A percentile compares a stretch with the other conserved stretches of the same genome.
phyloP scores from a whole-genome alignment of 1,140 invertebrate genomes.

The Magallana gigas region DNA sequence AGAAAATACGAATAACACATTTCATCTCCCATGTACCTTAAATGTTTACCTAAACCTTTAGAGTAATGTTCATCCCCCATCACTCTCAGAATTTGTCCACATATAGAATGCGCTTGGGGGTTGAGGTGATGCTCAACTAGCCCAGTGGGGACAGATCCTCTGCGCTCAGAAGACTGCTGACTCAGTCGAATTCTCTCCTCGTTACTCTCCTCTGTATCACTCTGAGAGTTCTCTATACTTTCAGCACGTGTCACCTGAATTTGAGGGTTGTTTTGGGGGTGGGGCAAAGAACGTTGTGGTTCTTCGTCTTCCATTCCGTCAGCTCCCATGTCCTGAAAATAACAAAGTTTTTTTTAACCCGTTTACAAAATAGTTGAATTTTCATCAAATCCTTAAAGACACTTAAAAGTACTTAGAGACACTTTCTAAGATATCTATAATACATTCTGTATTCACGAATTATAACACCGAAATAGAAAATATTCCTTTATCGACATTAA shows the following conservation, averaged over 20 bases:
- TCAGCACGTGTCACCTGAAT: not conserved
- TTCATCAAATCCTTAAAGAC: too few relatives aligned
- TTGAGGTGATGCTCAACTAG: slow-evolving; percentile 53
- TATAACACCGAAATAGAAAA: too few relatives aligned
- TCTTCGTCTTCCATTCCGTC: slow-evolving; percentile 34
- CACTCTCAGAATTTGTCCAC: slow-evolving; percentile 58
- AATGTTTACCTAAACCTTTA: slow-evolving; percentile 58
- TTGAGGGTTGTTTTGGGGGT: slow-evolving; percentile 33
- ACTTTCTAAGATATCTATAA: too few relatives aligned
- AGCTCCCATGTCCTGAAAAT: slow-evolving; percentile 29
- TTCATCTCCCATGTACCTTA: slow-evolving; percentile 65
- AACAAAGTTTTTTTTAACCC: not conserved
- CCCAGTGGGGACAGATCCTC: slow-evolving; percentile 52
- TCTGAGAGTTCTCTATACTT: slow-evolving; percentile 7
- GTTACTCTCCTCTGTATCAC: not conserved
- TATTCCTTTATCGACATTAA: too few relatives aligned
- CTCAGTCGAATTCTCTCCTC: not conserved
- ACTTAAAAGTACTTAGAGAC: too few relatives aligned
- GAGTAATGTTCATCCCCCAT: slow-evolving; percentile 65
- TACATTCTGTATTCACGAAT: too few relatives aligned
- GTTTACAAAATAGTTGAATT: too few relatives aligned
- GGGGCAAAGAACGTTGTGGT: slow-evolving; percentile 5
- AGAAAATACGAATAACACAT: slow-evolving; percentile 53
- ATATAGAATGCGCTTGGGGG: slow-evolving; percentile 53
- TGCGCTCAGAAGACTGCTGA: slow-evolving; percentile 24